Conservation (phyloP, 2,797 vertebrate genomes). For the Microctenopoma lineatum region DNA sequence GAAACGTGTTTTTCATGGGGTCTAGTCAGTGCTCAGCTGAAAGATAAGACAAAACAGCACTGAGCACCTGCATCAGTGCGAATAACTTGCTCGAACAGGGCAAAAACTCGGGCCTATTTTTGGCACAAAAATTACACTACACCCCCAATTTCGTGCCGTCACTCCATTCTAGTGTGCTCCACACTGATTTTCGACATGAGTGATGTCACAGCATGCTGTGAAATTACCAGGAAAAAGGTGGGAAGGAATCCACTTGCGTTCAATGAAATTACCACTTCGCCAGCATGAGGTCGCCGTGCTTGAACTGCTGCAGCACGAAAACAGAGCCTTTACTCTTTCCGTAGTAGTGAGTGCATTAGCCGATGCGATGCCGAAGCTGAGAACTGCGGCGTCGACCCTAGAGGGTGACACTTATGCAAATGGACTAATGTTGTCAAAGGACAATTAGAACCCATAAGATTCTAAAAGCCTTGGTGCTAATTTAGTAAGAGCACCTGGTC, state of each 20-base stretch:
- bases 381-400: not conserved
- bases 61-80: not conserved
- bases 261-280: constrained; percentile 46
- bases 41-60: not conserved
- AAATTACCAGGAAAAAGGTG: constrained; percentile 29
- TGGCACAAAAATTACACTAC: constrained; percentile 8
- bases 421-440: constrained; percentile 18
- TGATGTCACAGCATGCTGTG: constrained; percentile 32
- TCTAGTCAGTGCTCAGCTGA: not conserved
- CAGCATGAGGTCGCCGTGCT: constrained; percentile 36
- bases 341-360: constrained; percentile 18
- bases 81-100: constrained; percentile 9
- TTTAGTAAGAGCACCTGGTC: constrained; percentile 30
- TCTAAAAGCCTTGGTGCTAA: constrained; percentile 37
- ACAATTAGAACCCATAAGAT: constrained; percentile 33
- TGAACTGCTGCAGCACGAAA: constrained; percentile 26
- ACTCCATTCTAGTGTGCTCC: constrained; percentile 37
- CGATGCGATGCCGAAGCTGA: not conserved
- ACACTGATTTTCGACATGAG: constrained; percentile 16
- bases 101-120: constrained; percentile 7
- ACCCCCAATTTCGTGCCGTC: constrained; percentile 9
- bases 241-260: constrained; percentile 28
- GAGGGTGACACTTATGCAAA: constrained; percentile 35
- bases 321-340: constrained; percentile 22
- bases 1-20: not conserved